Evolutionary conservation across 2,797 vertebrate genomes (phyloP), one percentile per base, ranked within the genome.

Genomic region (Clarias platycephalus): DNA sequence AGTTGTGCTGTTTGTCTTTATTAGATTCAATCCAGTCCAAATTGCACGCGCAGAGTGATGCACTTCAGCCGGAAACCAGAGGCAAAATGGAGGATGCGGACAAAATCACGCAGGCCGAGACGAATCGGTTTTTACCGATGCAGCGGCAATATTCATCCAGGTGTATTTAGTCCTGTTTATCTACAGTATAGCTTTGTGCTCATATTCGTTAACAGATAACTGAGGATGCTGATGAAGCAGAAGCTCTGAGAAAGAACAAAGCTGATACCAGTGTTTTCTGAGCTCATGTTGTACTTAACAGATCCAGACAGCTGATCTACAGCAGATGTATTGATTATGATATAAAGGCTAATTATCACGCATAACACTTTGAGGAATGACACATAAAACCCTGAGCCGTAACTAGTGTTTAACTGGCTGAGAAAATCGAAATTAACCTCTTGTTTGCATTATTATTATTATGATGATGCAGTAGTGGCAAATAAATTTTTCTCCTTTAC

Each of bases 1-100:
- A 66, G 82, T 76, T 9, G 16, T 74, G 16, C 34, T 34, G 70
- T 87, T 86, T 85, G 77, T 82, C 28, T 13, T 84, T 68, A 49
- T 71, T 72, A 53, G 40, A 22, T n/a, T 55, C 28, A 24, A 64
- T 16, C 64, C 63, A 20, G 22, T 71, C 53, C 26, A 5, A n/a
- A 76, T 49, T 15, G 60, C n/a, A 68, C 26, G 55, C n/a, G 37
- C 16, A 5, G 57, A 72, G 63, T 44, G 80, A 66, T 76, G 63
- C 63, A 77, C 70, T 87, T 84, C 76, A 84, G 28, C 22, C 22
- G 5, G 53, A 31, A 76, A 28, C 68, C 4, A 74, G 18, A 55
- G 1, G n/a, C 72, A 20, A 31, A 58, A 75, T 5, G 72, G 49
- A 57, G 72, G 49, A 57, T 15, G 15, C 4, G n/a, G 9, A 28